Conservation (phyloP, 2,113 vertebrate species). For the Thalassarche chlororhynchos region DNA sequence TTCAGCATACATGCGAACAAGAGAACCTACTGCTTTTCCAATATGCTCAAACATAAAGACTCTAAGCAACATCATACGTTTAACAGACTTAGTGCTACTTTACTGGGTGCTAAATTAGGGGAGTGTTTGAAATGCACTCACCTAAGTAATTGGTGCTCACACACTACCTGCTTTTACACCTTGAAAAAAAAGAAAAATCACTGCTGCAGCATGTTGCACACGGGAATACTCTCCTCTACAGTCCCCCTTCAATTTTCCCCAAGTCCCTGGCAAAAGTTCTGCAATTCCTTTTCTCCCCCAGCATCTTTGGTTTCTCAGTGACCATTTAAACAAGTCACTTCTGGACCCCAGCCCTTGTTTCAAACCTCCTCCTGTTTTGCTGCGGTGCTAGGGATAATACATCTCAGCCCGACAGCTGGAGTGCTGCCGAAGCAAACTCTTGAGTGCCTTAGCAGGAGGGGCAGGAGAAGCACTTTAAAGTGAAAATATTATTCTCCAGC, state of each 20-base stretch:
- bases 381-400: fast-evolving
- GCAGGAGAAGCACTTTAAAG: background rate
- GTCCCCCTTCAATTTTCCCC: background rate
- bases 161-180: background rate
- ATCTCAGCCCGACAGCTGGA: background rate
- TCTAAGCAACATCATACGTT: background rate
- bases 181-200: background rate
- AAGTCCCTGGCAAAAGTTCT: background rate
- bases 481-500: background rate
- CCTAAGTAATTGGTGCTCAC: background rate
- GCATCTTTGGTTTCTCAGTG: background rate
- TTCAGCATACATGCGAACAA: fast-evolving
- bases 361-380: background rate
- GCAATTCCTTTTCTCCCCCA: background rate
- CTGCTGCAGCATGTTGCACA: background rate
- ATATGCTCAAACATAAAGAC: background rate
- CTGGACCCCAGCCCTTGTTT: background rate
- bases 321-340: background rate
- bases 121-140: background rate
- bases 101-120: background rate
- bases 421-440: fast-evolving
- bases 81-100: background rate
- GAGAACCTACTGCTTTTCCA: background rate
- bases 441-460: background rate
- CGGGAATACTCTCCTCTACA: background rate